Percentiles rank a stretch among this genome's conserved stretches.
Evolutionary conservation across 2,888 invertebrate species (phyloP).

Genomic region (Ellobium chinense): DNA sequence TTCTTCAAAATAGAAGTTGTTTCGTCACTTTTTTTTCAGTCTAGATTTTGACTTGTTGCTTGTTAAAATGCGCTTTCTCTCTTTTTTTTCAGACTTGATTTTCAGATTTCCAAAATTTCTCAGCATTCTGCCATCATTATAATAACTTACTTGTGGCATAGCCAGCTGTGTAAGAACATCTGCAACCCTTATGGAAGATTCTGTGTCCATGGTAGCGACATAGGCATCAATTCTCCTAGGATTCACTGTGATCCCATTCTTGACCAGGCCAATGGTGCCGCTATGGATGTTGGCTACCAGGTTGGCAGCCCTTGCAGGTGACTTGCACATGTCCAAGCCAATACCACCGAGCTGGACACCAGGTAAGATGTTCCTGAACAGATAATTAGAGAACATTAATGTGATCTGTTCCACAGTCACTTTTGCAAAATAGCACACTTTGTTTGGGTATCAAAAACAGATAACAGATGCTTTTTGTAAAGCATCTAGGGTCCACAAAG

Average conservation of each 20-base stretch:
- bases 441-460: no score
- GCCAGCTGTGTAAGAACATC: slow-evolving; percentile 67
- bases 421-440: no score
- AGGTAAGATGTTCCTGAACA: slow-evolving; percentile 48
- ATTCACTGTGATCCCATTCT: slow-evolving; percentile 45
- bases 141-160: slow-evolving; percentile 63
- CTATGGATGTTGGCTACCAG: slow-evolving; percentile 74
- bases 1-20: no score
- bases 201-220: slow-evolving; percentile 70
- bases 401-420: no score
- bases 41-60: no score
- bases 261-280: slow-evolving; percentile 59
- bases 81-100: no score
- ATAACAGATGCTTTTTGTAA: no score
- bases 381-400: neutral
- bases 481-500: no score
- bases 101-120: no score
- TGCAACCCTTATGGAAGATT: slow-evolving; percentile 68
- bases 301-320: slow-evolving; percentile 71
- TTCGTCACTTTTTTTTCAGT: no score
- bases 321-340: slow-evolving; percentile 72
- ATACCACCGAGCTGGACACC: slow-evolving; percentile 70
- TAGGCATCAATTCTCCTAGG: slow-evolving; percentile 45
- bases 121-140: no score
- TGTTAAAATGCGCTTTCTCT: no score